Evolutionary conservation across 2,113 vertebrate genomes (phyloP).

Genomic region (Vulpes ferrilata): DNA sequence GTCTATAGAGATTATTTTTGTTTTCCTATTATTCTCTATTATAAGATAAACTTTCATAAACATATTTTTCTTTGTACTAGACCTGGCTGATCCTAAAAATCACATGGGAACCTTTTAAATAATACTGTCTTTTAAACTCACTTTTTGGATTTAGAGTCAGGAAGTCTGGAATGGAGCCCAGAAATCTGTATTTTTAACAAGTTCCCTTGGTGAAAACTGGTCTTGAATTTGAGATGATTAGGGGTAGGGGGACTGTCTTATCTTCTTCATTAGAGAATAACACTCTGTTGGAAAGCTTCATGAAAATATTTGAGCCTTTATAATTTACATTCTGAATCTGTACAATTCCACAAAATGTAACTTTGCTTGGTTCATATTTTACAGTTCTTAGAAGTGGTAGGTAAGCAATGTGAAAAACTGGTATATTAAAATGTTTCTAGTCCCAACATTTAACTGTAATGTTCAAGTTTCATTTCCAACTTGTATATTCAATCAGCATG

Average conservation of each 20-base stretch:
- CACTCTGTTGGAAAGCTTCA: constrained; percentile 31
- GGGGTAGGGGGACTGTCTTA: background rate
- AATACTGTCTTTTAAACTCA: constrained; percentile 39
- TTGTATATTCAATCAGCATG: constrained; percentile 43
- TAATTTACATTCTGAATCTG: constrained; percentile 53
- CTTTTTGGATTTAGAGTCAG: constrained; percentile 53
- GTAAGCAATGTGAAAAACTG: constrained; percentile 28
- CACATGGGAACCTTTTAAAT: constrained; percentile 39
- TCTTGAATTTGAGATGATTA: constrained; percentile 50
- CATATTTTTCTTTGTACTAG: constrained; percentile 5
- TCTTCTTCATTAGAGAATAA: constrained; percentile 35
- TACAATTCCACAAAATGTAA: constrained; percentile 26
- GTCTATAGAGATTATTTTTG: constrained; percentile 10
- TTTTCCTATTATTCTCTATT: constrained; percentile 36
- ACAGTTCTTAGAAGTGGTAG: constrained; percentile 51
- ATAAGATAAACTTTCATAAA: constrained; percentile 51
- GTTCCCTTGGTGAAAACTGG: constrained; percentile 2
- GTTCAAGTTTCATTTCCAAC: constrained; percentile 69
- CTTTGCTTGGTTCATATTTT: constrained; percentile 58
- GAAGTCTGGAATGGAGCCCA: background rate
- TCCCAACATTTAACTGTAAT: constrained; percentile 14
- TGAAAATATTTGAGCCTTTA: constrained; percentile 55
- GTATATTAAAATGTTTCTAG: constrained; percentile 17
- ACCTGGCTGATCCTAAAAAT: constrained; percentile 43
- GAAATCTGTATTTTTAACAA: constrained; percentile 57